Evolutionary conservation across 2,797 vertebrate species (phyloP).

Genomic region (Argentina silus): DNA sequence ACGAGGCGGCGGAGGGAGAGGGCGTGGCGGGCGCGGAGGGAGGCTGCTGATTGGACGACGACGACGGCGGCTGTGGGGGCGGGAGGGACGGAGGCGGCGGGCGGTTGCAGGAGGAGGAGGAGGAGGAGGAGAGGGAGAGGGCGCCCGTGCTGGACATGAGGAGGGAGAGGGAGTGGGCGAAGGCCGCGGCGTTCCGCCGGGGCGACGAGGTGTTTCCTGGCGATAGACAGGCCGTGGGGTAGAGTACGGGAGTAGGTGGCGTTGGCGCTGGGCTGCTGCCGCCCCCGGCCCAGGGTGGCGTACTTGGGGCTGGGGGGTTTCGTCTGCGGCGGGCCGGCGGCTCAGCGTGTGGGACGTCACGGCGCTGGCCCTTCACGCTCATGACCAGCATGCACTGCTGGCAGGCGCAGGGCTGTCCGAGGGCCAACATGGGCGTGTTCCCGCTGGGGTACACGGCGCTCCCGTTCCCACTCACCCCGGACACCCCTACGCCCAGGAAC

Average conservation of each 20-base stretch:
- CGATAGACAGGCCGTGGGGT: conserved; percentile 77
- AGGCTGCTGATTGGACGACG: conserved; percentile 57
- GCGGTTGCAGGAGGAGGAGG: conserved; percentile 59
- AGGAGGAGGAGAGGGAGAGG: conserved; percentile 65
- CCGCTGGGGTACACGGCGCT: conserved; percentile 62
- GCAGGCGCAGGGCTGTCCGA: conserved; percentile 84
- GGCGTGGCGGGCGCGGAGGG: conserved; percentile 57
- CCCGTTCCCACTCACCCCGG: conserved; percentile 64
- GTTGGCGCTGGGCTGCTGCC: not conserved
- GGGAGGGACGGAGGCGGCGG: conserved; percentile 72
- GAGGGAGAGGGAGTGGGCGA: conserved; percentile 75
- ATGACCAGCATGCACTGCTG: conserved; percentile 93
- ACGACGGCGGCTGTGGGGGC: conserved; percentile 58
- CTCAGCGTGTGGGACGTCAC: conserved; percentile 52
- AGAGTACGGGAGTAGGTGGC: conserved; percentile 72
- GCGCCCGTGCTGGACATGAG: conserved; percentile 69
- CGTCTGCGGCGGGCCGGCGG: conserved; percentile 45
- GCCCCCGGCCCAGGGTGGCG: conserved; percentile 35
- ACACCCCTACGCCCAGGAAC: conserved; percentile 77
- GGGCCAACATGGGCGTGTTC: conserved; percentile 35
- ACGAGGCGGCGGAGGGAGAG: conserved; percentile 56
- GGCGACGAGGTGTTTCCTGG: conserved; percentile 66
- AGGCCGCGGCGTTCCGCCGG: conserved; percentile 69
- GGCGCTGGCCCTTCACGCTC: conserved; percentile 83
- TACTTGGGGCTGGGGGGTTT: conserved; percentile 29